Percentiles rank a stretch among this genome's conserved stretches.
phyloP scores from a whole-genome alignment of 2,888 invertebrate genomes.

The Falcaria lacertinaria region DNA sequence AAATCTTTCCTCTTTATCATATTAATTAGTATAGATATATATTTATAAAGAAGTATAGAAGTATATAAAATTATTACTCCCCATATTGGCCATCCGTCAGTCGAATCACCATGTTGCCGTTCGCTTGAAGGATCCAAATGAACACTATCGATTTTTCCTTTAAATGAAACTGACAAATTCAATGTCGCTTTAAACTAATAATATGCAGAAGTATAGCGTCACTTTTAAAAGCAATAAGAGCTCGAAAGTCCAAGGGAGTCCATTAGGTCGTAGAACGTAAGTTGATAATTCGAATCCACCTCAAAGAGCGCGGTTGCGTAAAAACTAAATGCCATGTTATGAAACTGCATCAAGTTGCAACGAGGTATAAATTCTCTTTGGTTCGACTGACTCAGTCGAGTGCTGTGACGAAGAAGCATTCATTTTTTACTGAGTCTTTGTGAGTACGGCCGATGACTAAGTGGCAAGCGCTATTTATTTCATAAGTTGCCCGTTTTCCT shows the following conservation, averaged over 20 bases:
- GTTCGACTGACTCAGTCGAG: background rate
- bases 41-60: too few relatives aligned
- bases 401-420: background rate
- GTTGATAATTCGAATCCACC: slow-evolving; percentile 18
- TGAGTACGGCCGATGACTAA: background rate
- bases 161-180: too few relatives aligned
- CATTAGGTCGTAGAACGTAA: slow-evolving; percentile 26
- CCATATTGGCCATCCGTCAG: too few relatives aligned
- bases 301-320: slow-evolving; percentile 32
- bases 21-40: too few relatives aligned
- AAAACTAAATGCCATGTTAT: slow-evolving; percentile 40
- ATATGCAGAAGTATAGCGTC: too few relatives aligned
- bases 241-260: background rate
- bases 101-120: too few relatives aligned
- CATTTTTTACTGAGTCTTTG: background rate
- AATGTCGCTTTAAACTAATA: too few relatives aligned
- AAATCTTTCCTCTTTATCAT: too few relatives aligned
- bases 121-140: too few relatives aligned
- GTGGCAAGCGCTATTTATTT: background rate
- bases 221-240: too few relatives aligned
- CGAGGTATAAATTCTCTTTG: background rate
- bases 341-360: slow-evolving; percentile 27
- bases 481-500: background rate
- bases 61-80: too few relatives aligned
- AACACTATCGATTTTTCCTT: too few relatives aligned